Evolutionary conservation across 2,888 invertebrate species (phyloP).

Genomic region (Conomelus anceps): DNA sequence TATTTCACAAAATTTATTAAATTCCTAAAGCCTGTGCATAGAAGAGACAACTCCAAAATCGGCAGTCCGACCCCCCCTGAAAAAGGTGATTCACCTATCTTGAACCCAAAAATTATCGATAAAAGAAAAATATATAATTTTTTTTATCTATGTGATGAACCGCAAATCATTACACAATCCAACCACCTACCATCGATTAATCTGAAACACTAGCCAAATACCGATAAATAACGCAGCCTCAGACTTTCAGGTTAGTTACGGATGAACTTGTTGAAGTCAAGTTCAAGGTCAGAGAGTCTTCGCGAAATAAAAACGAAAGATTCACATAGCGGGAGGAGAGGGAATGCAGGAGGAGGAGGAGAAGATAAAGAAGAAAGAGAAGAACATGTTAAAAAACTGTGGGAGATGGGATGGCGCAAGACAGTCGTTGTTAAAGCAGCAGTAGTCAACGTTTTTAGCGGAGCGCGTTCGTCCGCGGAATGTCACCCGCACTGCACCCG

Average conservation of each 20-base stretch:
- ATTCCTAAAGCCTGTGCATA: too few species aligned
- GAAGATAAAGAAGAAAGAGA: not conserved
- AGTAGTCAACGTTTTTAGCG: not conserved
- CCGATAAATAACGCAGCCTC: not conserved
- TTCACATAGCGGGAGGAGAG: not conserved
- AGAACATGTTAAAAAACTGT: not conserved
- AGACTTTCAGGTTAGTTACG: not conserved
- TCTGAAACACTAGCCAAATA: not conserved
- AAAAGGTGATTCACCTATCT: too few species aligned
- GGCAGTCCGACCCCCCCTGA: too few species aligned
- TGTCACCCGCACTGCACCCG: not conserved
- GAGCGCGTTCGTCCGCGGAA: not conserved
- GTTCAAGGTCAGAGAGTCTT: not conserved
- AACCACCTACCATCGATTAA: too few species aligned
- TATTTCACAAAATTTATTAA: too few species aligned
- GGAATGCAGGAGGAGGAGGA: too few species aligned
- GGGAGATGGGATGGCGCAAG: not conserved
- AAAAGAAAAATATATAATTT: too few species aligned
- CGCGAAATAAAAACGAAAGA: not conserved
- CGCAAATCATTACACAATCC: not conserved
- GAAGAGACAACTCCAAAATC: too few species aligned
- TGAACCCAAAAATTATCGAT: too few species aligned
- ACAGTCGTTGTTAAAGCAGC: not conserved
- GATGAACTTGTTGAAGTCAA: not conserved
- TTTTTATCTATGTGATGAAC: too few species aligned